phyloP scores from a whole-genome alignment of 2,797 vertebrate genomes.

The Lithobates sylvaticus region DNA sequence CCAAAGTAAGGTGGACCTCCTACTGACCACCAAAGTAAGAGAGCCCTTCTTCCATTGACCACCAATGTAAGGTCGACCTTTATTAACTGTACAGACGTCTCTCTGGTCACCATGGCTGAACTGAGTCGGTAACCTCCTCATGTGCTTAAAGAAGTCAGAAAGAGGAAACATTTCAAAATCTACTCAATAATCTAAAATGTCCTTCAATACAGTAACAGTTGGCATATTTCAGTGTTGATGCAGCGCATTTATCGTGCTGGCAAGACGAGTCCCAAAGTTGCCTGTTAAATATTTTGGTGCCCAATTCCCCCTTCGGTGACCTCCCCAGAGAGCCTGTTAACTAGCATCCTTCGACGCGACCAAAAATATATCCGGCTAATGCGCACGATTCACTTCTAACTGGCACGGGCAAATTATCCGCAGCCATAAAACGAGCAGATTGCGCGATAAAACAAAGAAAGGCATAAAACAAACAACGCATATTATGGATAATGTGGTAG shows the following conservation, averaged over 20 bases:
- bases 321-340: background rate
- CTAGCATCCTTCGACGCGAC: background rate
- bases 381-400: background rate
- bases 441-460: conserved; percentile 45
- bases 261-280: background rate
- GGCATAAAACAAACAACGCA: conserved; percentile 49
- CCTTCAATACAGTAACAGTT: no score
- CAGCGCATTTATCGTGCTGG: background rate
- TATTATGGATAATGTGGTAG: conserved; percentile 31
- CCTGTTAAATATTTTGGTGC: background rate
- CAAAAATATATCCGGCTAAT: conserved; percentile 18
- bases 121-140: no score
- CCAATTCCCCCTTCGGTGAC: conserved; percentile 7
- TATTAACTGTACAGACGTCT: no score
- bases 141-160: no score
- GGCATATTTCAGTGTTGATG: background rate
- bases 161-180: no score
- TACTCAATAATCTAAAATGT: no score
- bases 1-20: no score
- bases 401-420: conserved; percentile 36
- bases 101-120: no score
- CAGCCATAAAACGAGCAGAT: conserved; percentile 52
- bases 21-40: no score
- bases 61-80: no score
- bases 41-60: no score